phyloP scores from a whole-genome alignment of 2,888 invertebrate genomes.

The Amblyjoppa proteus region DNA sequence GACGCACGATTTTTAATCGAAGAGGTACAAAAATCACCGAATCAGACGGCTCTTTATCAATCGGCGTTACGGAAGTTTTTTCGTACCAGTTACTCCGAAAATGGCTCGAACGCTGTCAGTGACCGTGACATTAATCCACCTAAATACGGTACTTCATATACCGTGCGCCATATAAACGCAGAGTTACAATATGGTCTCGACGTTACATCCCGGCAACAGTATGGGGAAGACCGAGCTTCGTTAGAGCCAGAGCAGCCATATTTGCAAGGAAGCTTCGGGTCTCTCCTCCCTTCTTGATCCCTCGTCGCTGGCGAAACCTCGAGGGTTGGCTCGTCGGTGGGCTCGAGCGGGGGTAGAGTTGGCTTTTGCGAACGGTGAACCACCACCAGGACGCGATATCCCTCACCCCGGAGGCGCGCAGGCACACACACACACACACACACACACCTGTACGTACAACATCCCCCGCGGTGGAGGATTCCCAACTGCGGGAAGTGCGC shows the following conservation, averaged over 20 bases:
- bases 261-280: conserved; percentile 78
- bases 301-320: conserved; percentile 77
- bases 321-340: conserved; percentile 75
- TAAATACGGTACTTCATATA: background rate
- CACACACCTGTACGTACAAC: conserved; percentile 46
- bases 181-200: conserved; percentile 44
- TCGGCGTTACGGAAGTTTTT: background rate
- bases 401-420: conserved; percentile 21
- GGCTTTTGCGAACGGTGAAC: conserved; percentile 42
- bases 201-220: conserved; percentile 72
- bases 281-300: conserved; percentile 73
- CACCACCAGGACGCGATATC: conserved; percentile 48
- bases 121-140: conserved; percentile 16
- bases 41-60: background rate
- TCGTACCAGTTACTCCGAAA: background rate
- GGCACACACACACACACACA: background rate
- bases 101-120: background rate
- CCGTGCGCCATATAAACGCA: conserved; percentile 55
- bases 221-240: conserved; percentile 77
- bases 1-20: background rate
- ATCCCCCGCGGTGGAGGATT: conserved; percentile 56
- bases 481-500: conserved; percentile 71
- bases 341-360: conserved; percentile 27
- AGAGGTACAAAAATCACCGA: background rate
- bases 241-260: conserved; percentile 82